Conservation (phyloP, 2,113 vertebrate species). For the Leptobrachium ailaonicum region DNA sequence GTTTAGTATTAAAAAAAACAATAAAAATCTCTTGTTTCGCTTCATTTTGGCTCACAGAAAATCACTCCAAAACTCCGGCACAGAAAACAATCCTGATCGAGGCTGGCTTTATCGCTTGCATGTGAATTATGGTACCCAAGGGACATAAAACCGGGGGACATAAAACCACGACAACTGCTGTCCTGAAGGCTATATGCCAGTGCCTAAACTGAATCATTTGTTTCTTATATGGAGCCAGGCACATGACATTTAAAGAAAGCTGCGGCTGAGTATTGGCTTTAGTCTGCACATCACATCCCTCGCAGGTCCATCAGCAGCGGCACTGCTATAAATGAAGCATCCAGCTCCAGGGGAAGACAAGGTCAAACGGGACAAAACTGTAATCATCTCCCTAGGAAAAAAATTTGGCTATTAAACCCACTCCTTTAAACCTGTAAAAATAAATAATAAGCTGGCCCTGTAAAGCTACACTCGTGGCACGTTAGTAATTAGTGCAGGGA, state of each 20-base stretch:
- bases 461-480: neutral
- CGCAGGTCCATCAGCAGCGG: neutral
- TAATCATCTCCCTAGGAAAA: neutral
- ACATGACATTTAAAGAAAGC: neutral
- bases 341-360: neutral
- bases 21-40: neutral
- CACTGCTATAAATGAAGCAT: conserved; percentile 2
- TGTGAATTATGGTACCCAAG: neutral
- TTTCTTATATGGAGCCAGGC: neutral
- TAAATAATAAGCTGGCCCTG: neutral
- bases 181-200: neutral
- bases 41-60: neutral
- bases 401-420: neutral
- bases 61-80: neutral
- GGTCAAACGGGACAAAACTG: neutral
- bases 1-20: too few relatives aligned
- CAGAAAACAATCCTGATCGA: neutral
- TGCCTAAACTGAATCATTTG: neutral
- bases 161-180: neutral
- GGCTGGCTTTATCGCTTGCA: neutral
- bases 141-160: neutral
- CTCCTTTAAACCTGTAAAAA: conserved; percentile 2
- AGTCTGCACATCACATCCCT: neutral
- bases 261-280: neutral
- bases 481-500: neutral